Base-by-base conservation (phyloP, 1,140 invertebrate species). In the Eumeta japonica region DNA sequence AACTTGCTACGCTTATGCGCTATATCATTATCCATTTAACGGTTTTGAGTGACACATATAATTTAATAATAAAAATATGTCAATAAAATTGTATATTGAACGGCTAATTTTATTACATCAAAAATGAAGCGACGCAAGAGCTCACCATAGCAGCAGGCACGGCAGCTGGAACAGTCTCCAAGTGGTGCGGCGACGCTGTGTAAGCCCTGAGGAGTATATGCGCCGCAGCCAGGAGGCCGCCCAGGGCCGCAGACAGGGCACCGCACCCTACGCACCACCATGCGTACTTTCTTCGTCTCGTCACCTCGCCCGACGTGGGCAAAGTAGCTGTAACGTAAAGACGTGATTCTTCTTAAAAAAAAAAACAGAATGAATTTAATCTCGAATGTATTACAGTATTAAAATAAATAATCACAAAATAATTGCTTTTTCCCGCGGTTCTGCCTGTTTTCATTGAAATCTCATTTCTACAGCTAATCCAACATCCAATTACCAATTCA, bases 251-350 rank as follows among this genome's bases (percentile, higher is more conserved):
- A 0, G 71, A 61, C 29, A 73, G 40, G 1, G 67, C 65, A 0
- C 73, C 73, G 40, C 72, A 74, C 0, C 71, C 67, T 13, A 63
- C 62, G 39, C 73, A 76, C 71, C 71, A 75, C 73, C 73, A 76
- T 15, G 72, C 73, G 46, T 76, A 76, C 51, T 76, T 76, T 5
- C 66, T 53, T 2, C 67, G 58, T 10, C 33, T 9, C 5, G 7
- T 41, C 27, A 14, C 24, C 34, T 10, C 7, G 27, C 14, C 10
- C 29, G 10, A 33, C 15, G 10, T 15, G 13, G 27, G 17, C 28
- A 30, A 12, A 14, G 28, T 14, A 10, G 28, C 28, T 30, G 28
- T 14, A 30, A 30, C 9, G 13, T 24, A 24, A 7, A 24, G n/a
- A n/a, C n/a, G n/a, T n/a, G n/a, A n/a, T n/a, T n/a, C n/a, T n/a